Evolutionary conservation across 2,888 invertebrate species (phyloP).

Genomic region (Drosophila prostipennis): DNA sequence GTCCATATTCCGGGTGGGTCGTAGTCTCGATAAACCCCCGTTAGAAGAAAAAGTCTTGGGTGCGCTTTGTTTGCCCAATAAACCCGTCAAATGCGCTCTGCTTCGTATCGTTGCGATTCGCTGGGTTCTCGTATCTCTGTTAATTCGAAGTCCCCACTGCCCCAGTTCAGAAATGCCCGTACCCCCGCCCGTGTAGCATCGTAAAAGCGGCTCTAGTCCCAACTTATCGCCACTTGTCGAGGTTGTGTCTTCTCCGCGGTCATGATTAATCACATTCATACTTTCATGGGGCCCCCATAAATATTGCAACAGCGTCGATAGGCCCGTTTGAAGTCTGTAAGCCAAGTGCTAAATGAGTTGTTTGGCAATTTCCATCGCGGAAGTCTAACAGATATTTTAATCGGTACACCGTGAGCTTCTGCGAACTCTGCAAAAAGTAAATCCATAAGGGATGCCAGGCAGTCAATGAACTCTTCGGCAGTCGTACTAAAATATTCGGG

Average conservation of each 20-base stretch:
- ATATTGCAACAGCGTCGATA: slow-evolving; percentile 35
- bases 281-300: slow-evolving; percentile 31
- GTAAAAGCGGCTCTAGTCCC: slow-evolving; percentile 29
- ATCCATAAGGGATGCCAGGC: not conserved
- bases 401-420: not conserved
- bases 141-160: slow-evolving; percentile 73
- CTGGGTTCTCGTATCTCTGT: slow-evolving; percentile 62
- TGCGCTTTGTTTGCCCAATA: slow-evolving; percentile 44
- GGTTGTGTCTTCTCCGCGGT: slow-evolving; percentile 3
- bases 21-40: slow-evolving; percentile 31
- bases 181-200: slow-evolving; percentile 5
- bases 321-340: slow-evolving; percentile 16
- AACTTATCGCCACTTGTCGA: slow-evolving; percentile 16
- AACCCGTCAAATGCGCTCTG: slow-evolving; percentile 42
- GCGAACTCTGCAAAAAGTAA: not conserved
- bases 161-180: slow-evolving; percentile 50
- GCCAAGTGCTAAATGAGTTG: slow-evolving; percentile 22
- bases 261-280: slow-evolving; percentile 36
- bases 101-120: slow-evolving; percentile 37
- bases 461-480: slow-evolving; percentile 26
- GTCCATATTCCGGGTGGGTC: slow-evolving; percentile 11
- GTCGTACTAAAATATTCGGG: not conserved
- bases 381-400: not conserved
- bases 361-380: slow-evolving; percentile 18
- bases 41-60: slow-evolving; percentile 26